Base-by-base conservation (phyloP, 2,888 invertebrate species). In the Tetramorium bicarinatum region DNA sequence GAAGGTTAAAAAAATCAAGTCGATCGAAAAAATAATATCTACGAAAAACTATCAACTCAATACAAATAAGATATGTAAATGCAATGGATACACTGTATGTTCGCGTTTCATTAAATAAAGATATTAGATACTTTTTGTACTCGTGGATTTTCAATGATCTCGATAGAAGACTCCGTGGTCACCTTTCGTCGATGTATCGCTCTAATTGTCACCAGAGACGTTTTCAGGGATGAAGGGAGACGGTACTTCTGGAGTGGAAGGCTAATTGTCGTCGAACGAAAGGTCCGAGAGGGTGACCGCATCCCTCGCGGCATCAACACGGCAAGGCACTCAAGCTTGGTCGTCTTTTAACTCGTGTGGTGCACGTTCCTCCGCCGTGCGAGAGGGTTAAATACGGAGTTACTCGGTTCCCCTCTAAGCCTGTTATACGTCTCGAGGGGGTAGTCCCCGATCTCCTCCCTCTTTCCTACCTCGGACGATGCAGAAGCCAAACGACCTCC, bases 281-380 rank as follows among this genome's bases (percentile, higher is more conserved):
- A 92, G 91, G 89, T 91, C 89, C 91, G 91, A 91, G 90, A 91
- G 91, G 91, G 91, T 91, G 92, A 89, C 89, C 90, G 86, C 89
- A 89, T 87, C 88, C 89, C 89, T 89, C 86, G 85, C 85, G 89
- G 90, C 91, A 90, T 90, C 91, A 92, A 94, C 94, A 94, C 91
- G 92, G 92, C 93, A 94, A 93, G 93, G 93, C 94, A 94, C 94
- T 94, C 93, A 94, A 93, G 92, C 92, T 92, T 90, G 93, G 92
- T 93, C 92, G 92, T 93, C 94, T 94, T 93, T 93, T 92, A 93
- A 93, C 93, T 93, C 92, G 89, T 91, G 89, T 87, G 88, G 85
- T 85, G 84, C 91, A 88, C 88, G 89, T 87, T 90, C 86, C 87
- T 90, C 88, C 89, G 88, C 82, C 88, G 87, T 90, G 86, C 87